phyloP scores from a whole-genome alignment of 2,113 vertebrate species.

The Nerophis lumbriciformis region DNA sequence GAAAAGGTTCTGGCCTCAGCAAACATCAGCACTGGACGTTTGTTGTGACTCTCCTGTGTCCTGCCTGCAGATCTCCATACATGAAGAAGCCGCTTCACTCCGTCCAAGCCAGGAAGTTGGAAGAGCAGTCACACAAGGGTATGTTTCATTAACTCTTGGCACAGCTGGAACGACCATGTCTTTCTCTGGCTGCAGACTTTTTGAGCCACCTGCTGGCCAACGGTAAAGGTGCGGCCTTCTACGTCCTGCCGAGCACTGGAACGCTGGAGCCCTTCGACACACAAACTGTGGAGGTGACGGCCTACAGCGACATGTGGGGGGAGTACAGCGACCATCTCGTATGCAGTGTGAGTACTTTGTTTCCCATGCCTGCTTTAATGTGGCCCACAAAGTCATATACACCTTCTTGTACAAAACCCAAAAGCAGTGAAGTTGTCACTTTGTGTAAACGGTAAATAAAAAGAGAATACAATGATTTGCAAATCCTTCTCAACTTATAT shows the following conservation, averaged over 20 bases:
- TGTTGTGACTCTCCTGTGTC: constrained; percentile 17
- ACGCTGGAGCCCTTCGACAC: constrained; percentile 76
- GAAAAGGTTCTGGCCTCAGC: constrained; percentile 42
- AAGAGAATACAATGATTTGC: no score
- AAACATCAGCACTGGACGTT: not conserved
- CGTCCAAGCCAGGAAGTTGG: constrained; percentile 58
- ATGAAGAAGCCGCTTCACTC: constrained; percentile 60
- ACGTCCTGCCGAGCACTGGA: constrained; percentile 66
- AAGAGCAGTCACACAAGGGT: constrained; percentile 73
- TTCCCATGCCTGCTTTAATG: no score
- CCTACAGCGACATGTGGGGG: constrained; percentile 91
- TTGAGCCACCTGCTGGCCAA: constrained; percentile 73
- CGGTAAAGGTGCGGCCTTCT: constrained; percentile 83
- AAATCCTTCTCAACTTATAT: no score
- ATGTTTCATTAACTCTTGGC: constrained; percentile 5
- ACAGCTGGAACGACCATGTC: no score
- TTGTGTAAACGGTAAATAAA: no score
- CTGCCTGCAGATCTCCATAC: constrained; percentile 31
- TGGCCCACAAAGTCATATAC: no score
- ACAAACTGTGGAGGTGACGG: constrained; percentile 76
- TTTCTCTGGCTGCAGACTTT: constrained; percentile 67
- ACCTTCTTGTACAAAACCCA: no score
- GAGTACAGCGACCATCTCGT: constrained; percentile 83
- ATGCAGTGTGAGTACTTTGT: constrained; percentile 74
- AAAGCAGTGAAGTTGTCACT: no score